Evolutionary conservation across 2,888 invertebrate genomes (phyloP).

Genomic region (Lasioglossum pauxillum): DNA sequence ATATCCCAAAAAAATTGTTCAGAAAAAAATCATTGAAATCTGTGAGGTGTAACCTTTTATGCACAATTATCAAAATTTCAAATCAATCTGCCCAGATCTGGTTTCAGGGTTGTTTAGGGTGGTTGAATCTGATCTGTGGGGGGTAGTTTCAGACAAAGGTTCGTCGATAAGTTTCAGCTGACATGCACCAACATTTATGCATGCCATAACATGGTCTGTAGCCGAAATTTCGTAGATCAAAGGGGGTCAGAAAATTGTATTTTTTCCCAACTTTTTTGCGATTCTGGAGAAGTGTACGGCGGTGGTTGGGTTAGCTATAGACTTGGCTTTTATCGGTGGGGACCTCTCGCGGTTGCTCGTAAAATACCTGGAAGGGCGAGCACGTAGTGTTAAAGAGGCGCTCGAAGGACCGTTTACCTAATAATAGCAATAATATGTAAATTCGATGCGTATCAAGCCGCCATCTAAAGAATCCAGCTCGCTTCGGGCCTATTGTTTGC

Average conservation of each 20-base stretch:
- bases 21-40: too few species aligned
- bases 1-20: too few species aligned
- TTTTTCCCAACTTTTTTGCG: background rate
- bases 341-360: conserved; percentile 73
- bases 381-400: conserved; percentile 80
- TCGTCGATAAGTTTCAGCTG: too few species aligned
- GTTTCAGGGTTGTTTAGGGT: background rate
- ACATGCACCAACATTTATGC: background rate
- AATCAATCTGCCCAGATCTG: too few species aligned
- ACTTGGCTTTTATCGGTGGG: conserved; percentile 70
- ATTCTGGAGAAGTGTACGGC: conserved; percentile 6
- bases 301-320: conserved; percentile 57
- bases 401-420: conserved; percentile 83
- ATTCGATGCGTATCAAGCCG: conserved; percentile 83
- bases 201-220: background rate
- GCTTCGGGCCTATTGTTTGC: conserved; percentile 82
- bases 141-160: background rate
- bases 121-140: background rate
- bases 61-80: too few species aligned
- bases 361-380: conserved; percentile 79
- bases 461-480: conserved; percentile 82
- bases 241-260: background rate
- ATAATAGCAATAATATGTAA: conserved; percentile 84
- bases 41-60: too few species aligned
- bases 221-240: background rate